Evolutionary conservation across 1,140 invertebrate species (phyloP).

Genomic region (Aricia agestis): DNA sequence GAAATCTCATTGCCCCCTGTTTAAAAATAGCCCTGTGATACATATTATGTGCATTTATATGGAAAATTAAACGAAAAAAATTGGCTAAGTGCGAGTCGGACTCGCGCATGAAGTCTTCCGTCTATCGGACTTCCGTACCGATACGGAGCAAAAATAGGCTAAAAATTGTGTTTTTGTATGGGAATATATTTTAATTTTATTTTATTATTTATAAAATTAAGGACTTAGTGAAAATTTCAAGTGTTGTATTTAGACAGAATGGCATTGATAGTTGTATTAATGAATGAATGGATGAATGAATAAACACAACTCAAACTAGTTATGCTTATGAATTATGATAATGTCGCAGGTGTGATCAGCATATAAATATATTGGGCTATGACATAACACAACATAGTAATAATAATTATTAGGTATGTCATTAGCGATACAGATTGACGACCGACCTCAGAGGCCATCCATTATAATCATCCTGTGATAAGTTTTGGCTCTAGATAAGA

Average conservation of each 20-base stretch:
- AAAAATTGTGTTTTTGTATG: too few species aligned
- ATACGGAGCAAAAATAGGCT: too few species aligned
- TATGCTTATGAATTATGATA: background rate
- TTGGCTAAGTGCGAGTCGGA: too few species aligned
- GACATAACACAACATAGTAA: background rate
- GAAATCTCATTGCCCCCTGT: background rate
- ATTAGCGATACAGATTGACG: background rate
- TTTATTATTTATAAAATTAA: too few species aligned
- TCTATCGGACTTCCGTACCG: too few species aligned
- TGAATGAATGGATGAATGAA: background rate
- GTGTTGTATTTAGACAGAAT: background rate
- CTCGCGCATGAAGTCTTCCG: too few species aligned
- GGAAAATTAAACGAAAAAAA: too few species aligned
- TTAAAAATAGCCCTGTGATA: background rate
- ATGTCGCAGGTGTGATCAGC: background rate
- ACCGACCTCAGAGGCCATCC: background rate
- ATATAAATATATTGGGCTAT: background rate
- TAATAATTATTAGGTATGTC: too few species aligned
- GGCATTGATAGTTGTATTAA: background rate
- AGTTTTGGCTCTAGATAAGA: too few species aligned
- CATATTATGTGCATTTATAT: too few species aligned
- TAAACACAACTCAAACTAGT: background rate
- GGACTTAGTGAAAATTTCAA: too few species aligned
- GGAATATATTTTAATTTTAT: too few species aligned
- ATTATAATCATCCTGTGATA: background rate